phyloP scores from a whole-genome alignment of 2,888 invertebrate species.

The Eupithecia tripunctaria region DNA sequence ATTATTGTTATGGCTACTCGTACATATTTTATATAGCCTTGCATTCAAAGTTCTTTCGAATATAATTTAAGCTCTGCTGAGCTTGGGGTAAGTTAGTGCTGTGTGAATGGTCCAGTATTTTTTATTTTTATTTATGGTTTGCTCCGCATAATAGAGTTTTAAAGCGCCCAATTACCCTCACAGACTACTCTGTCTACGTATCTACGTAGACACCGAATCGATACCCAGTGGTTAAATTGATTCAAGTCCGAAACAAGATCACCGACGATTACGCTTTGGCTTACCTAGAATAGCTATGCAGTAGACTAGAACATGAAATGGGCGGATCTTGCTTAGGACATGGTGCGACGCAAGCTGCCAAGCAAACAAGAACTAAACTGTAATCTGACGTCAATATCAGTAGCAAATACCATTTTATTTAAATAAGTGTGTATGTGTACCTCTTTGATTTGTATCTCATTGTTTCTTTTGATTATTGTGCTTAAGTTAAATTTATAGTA shows the following conservation, averaged over 20 bases:
- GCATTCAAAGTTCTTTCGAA: background rate
- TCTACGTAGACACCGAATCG: background rate
- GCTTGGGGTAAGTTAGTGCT: too few species aligned
- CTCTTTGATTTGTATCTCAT: too few species aligned
- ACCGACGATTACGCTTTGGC: conserved; percentile 3
- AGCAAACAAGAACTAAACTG: background rate
- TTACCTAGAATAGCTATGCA: background rate
- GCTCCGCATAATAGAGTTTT: background rate
- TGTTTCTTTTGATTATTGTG: too few species aligned
- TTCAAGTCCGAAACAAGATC: background rate
- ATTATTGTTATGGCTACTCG: too few species aligned
- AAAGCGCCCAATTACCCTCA: too few species aligned
- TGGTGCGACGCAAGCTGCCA: background rate
- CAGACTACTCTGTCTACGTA: background rate
- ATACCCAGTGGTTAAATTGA: conserved; percentile 6
- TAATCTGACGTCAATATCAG: background rate
- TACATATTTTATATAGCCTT: too few species aligned
- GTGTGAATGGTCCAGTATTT: too few species aligned
- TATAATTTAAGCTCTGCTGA: background rate
- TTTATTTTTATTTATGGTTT: too few species aligned
- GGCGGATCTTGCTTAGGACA: background rate
- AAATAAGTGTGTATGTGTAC: too few species aligned
- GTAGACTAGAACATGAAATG: conserved; percentile 2
- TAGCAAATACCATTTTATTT: too few species aligned
- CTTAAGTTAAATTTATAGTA: too few species aligned